Evolutionary conservation across 2,113 vertebrate species (phyloP), one percentile per base, ranked within the genome.

Genomic region (Cyprinus carpio): DNA sequence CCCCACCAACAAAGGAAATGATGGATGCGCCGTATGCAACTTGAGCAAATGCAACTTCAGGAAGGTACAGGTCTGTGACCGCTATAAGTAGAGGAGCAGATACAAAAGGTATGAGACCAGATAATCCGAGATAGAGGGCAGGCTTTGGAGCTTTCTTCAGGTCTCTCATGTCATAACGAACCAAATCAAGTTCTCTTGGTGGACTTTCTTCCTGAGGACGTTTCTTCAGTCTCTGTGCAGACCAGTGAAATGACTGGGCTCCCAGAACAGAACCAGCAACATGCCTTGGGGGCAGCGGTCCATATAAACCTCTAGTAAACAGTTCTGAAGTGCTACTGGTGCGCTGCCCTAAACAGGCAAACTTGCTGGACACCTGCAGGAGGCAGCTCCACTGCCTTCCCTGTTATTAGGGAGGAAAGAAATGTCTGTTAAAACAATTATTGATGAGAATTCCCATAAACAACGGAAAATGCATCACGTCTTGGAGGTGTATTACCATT

Each of bases 1-100:
- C 91, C 23, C 97, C 97, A 86, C 97, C 97, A 0, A 98, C 90
- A 88, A 99, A 99, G 29, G 97, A 95, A 0, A 96, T 90, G 2
- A 97, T 94, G 8, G 85, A 93, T 1, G 96, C 96, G 64, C 96
- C 96, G 0, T 97, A 98, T 0, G 90, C 90, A n/a, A 98, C 29
- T 87, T 98, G 97, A 86, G 94, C 93, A 79, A 90, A 96, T 0
- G 95, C 97, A 85, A 97, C 78, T 75, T 95, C 86, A 0, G 97
- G 95, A 80, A 94, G 84, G 83, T 96, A 99, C 51, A 92, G 89
- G 27, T 96, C 92, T 12, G 93, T 94, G n/a, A 90, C 8, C 34
- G 86, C 92, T 96, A 98, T 98, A n/a, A 93, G 0, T 29, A 97
- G 81, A 0, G 98, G 97, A 51, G 94, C 90, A 0, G 93, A 93